Evolutionary conservation across 2,113 vertebrate genomes (phyloP), one percentile per base, ranked within the genome.

Genomic region (Ophthalmotilapia sp.): DNA sequence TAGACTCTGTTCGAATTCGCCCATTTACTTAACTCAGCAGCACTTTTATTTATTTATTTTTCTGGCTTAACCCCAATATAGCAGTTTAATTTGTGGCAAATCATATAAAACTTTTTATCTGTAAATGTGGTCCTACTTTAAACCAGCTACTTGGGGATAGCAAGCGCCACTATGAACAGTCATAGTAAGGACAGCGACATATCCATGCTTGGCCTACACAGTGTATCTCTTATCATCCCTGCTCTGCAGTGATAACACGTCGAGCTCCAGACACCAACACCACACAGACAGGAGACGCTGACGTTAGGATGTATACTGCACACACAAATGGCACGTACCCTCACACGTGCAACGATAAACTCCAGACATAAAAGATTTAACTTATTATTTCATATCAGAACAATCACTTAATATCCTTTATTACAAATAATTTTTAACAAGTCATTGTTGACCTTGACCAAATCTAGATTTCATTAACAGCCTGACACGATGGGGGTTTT

Each of bases 181-280:
- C 26, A 53, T 79, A n/a, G 55, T 38, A 56, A 40, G 54, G 21
- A 62, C 38, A 36, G 11, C 79, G 21, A 87, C 58, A 51, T 5
- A 77, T 42, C 49, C 51, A 47, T 83, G 82, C 85, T 82, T 21
- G 36, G 26, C 49, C 79, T 26, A 51, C 19, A 49, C 38, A 47
- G 42, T 75, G 40, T 9, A 2, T 55, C n/a, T 70, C 62, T 90
- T 89, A 82, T 91, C 82, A 55, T 83, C 38, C 65, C 42, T 79
- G 79, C 86, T 91, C 13, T 77, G 17, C 54, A 65, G 13, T 13
- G 81, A 88, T 79, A 88, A 91, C 70, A 40, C 17, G 17, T 7
- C 9, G 2, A 70, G 83, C 79, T 89, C 11, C 83, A 86, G 84
- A 90, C 55, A 75, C 86, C 31, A 88, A 82, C 85, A 79, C 23